These are phyloP conservation scores for Digitonthophagus gazella DNA, from an alignment of 2,888 invertebrate genomes.

Conservation along the genomic window DNA sequence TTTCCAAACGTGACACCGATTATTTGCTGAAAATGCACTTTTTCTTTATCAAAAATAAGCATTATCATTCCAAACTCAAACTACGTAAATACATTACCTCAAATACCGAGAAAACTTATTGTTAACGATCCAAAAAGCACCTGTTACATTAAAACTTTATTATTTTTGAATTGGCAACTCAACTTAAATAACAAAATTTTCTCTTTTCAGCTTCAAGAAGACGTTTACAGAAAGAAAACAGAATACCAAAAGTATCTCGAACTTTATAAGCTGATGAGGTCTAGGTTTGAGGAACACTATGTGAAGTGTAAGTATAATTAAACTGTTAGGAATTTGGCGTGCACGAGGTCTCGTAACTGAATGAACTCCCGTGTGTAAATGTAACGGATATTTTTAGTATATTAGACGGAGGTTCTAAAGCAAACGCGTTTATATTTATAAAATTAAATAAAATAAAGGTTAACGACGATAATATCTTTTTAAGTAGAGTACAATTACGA, in stretches of 20 bases:
- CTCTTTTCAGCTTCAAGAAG: slow-evolving; percentile 77
- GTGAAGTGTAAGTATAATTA: slow-evolving; percentile 72
- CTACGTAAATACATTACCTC: too few relatives aligned
- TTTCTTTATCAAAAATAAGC: background rate
- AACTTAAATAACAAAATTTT: slow-evolving; percentile 4
- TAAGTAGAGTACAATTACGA: background rate
- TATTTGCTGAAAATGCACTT: too few relatives aligned
- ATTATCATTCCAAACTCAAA: too few relatives aligned
- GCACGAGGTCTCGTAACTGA: too few relatives aligned
- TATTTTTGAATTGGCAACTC: background rate
- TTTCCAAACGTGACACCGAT: too few relatives aligned
- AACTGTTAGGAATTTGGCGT: background rate
- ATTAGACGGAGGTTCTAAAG: too few relatives aligned
- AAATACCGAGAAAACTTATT: too few relatives aligned
- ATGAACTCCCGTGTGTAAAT: background rate
- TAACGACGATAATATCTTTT: too few relatives aligned
- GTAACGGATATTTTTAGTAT: background rate
- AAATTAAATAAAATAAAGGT: too few relatives aligned
- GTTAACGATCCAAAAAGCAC: background rate
- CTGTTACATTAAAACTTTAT: background rate
- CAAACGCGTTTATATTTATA: too few relatives aligned
- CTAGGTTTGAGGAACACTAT: slow-evolving; percentile 91
- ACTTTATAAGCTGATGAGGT: slow-evolving; percentile 81
- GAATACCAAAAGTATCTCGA: slow-evolving; percentile 93
- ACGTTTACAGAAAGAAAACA: slow-evolving; percentile 79